phyloP scores from a whole-genome alignment of 2,888 invertebrate species.

The Phoronis australis region DNA sequence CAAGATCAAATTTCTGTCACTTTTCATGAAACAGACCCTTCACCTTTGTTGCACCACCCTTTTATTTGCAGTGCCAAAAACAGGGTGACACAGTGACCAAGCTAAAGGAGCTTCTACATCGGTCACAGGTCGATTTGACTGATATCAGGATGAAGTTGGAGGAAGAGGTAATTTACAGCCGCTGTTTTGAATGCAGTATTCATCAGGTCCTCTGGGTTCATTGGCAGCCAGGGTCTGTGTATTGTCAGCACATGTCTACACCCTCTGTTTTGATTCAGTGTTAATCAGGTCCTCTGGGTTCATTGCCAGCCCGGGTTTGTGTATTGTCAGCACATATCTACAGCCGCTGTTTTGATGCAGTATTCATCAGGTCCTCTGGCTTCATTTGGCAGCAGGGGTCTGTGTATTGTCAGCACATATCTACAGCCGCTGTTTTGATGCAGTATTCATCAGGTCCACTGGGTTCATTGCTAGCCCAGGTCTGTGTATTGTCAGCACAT shows the following conservation, averaged over 20 bases:
- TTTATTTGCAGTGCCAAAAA: constrained; percentile 24
- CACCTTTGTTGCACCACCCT: no score
- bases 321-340: no score
- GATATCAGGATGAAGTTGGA: constrained; percentile 33
- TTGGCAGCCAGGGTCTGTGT: not conserved
- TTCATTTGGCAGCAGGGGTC: not conserved
- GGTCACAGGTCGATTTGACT: constrained; percentile 42
- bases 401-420: not conserved
- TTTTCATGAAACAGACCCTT: no score
- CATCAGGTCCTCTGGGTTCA: not conserved
- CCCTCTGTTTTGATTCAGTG: not conserved
- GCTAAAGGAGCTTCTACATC: constrained; percentile 41
- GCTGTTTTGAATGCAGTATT: not conserved
- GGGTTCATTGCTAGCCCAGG: no score
- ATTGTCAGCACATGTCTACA: not conserved
- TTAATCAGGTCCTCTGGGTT: no score
- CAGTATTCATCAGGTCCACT: not conserved
- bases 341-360: not conserved
- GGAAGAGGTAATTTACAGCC: constrained; percentile 34
- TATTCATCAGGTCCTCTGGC: not conserved
- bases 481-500: no score
- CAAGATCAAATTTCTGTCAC: no score
- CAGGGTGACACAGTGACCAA: constrained; percentile 43
- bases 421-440: not conserved
- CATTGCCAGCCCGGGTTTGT: no score